These are phyloP conservation scores for Danionella cerebrum DNA, from an alignment of 2,113 vertebrate species.

Conservation along the genomic window DNA sequence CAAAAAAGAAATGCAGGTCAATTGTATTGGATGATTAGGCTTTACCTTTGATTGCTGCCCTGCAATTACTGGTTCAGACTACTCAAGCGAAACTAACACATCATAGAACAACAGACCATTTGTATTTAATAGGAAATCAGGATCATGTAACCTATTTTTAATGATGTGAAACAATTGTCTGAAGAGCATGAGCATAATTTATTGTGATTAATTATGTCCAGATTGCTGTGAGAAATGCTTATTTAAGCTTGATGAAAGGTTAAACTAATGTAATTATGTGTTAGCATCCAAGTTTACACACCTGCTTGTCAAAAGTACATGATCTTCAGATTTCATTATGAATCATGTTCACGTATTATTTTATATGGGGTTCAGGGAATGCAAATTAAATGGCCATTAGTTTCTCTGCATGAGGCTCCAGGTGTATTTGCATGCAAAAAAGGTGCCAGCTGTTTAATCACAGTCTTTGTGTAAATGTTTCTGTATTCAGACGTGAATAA, in stretches of 20 bases:
- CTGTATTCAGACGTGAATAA: not conserved
- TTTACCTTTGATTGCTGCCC: not conserved
- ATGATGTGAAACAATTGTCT: not conserved
- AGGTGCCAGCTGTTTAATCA: not conserved
- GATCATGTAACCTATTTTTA: not conserved
- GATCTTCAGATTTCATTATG: not conserved
- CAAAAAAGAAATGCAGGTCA: not conserved
- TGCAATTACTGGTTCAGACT: slow-evolving; percentile 6
- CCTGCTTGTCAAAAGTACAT: not conserved
- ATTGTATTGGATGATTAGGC: slow-evolving; percentile 5
- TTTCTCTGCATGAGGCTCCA: not conserved
- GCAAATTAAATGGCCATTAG: not conserved
- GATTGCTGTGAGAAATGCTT: not conserved
- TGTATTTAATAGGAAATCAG: not conserved
- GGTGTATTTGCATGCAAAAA: not conserved
- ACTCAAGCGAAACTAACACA: slow-evolving; percentile 6
- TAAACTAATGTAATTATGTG: not conserved
- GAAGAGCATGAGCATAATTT: not conserved
- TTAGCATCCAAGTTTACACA: not conserved
- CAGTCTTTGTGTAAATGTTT: not conserved
- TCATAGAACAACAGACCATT: not conserved
- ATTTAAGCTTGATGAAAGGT: not conserved
- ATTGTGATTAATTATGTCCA: not conserved
- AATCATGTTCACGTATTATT: not conserved
- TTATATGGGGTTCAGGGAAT: not conserved